Evolutionary conservation across 2,113 vertebrate species (phyloP), one percentile per base, ranked within the genome.

Genomic region (Plotosus lineatus): DNA sequence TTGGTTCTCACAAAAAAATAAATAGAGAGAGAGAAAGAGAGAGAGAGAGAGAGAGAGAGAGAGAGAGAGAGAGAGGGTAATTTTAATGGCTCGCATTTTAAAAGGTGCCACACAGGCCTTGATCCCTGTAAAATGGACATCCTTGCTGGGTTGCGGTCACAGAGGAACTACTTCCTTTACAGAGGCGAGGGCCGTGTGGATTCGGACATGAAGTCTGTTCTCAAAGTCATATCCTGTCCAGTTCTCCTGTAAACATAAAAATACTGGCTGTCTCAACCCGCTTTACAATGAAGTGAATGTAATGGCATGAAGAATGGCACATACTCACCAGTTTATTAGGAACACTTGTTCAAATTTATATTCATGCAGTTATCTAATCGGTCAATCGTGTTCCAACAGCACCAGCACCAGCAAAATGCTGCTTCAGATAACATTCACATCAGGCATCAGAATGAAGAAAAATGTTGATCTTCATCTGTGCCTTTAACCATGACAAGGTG

Each of bases 171-270:
- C 91, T 86, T 98, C 98, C 90, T 93, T 95, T 80, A 98, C 85
- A 53, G 97, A 97, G 44, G 97, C 98, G 87, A 98, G 92, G 53
- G 98, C 98, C 78, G 98, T 95, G 0, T 99, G 97, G 88, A 99
- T 97, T 85, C 97, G 97, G 44, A 99, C 97, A 5, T 99, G 98
- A 87, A 99, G 90, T 90, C 98, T 93, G 94, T 98, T 99, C 89
- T 99, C 98, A 90, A 99, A 99, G 90, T 99, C 97, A 76, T 99
- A 99, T 88, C 96, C 96, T 66, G 92, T 90, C 79, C 96, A 99
- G 83, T 97, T 96, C 90, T 99, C 97, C 98, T 99, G 68, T 23
- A 82, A 9, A 80, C 26, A 87, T 5, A 61, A 11, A 76, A 38
- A 85, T 11, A 71, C 17, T 74, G 46, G 78, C n/a, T 23, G 56